phyloP scores from a whole-genome alignment of 2,113 vertebrate species.

The Turdus rufiventris region DNA sequence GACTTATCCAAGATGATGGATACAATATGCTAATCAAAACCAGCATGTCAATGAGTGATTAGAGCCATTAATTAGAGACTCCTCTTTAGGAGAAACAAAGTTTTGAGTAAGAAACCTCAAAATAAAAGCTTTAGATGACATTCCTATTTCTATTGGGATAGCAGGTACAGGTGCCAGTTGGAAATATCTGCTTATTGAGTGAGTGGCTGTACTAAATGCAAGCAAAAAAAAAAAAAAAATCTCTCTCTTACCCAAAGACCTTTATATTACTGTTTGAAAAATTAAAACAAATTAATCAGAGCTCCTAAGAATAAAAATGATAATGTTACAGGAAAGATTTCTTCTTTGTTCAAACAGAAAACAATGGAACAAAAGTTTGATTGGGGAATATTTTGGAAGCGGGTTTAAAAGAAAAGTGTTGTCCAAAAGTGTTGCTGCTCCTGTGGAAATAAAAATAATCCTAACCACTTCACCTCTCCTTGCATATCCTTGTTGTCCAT shows the following conservation, averaged over 20 bases:
- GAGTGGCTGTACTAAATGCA: not conserved
- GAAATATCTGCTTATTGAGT: not conserved
- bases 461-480: not conserved
- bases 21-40: not conserved
- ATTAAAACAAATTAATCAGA: not conserved
- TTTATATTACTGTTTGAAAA: not conserved
- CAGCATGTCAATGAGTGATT: not conserved
- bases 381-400: not conserved
- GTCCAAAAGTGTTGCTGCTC: not conserved
- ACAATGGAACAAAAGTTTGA: not conserved
- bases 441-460: accelerated
- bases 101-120: not conserved
- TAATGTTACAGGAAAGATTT: not conserved
- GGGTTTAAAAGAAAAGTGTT: not conserved
- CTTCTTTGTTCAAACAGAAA: not conserved
- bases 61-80: not conserved
- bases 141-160: not conserved
- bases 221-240: not conserved
- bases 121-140: not conserved
- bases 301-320: not conserved
- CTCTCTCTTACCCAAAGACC: not conserved
- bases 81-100: not conserved
- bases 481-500: not conserved
- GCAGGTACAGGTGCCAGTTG: not conserved
- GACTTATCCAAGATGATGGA: not conserved